Base-by-base conservation (phyloP, 1,140 invertebrate species). In the Caerostris extrusa region DNA sequence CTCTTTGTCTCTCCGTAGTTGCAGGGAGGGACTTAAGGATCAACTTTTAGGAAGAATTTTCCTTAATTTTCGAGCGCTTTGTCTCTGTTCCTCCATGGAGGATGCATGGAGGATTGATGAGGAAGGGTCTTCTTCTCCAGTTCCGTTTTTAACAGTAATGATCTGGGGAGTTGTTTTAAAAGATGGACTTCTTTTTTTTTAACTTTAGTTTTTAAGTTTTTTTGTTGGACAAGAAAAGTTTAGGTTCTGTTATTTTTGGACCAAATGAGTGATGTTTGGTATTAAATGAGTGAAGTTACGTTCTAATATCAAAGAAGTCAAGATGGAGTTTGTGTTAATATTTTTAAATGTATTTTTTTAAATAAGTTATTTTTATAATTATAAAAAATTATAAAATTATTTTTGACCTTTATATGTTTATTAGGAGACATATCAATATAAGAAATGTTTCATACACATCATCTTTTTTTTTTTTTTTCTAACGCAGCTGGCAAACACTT, bases 51-150 rank as follows among this genome's bases (percentile, higher is more conserved):
- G 61, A 64, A 88, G 60, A 64, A 88, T 61, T 88, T 88, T 19
- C 86, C 86, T 88, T 88, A 88, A 88, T 88, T 88, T 88, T 88
- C 86, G n/a, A 61, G 86, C 71, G 71, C 71, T 77, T 77, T 34
- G 7, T 50, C 12, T 10, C 61, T 14, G 71, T 77, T 53, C 34
- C 34, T 34, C 71, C 71, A 77, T 77, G 71, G 71, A 12, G 17
- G 61, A 14, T 19, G 71, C 14, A 50, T 77, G 71, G 61, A 14
- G 71, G 71, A 77, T 77, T 77, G 71, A 77, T 77, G 71, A 77
- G 53, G 34, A 12, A 7, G 1, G 34, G 12, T 34, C 34, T 34
- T 34, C 34, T 34, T 34, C 7, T 50, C 7, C 8, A 53, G 34
- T 12, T 77, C 12, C 34, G 10, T 34, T 77, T 77, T 77, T 77